phyloP scores from a whole-genome alignment of 1,140 invertebrate genomes.

The Drosophila tristis region DNA sequence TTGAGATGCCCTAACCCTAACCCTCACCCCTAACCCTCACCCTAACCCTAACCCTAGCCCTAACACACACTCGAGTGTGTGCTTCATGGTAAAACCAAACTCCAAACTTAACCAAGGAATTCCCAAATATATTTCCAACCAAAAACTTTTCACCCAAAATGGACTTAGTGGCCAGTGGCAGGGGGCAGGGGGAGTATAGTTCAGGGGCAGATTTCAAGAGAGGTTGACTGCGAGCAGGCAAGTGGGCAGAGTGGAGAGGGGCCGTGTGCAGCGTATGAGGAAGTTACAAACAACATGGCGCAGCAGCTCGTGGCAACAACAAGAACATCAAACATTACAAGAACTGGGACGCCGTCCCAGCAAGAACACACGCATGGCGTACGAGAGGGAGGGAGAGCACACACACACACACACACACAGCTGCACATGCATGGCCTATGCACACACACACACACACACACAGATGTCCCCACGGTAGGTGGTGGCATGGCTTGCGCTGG shows the following conservation, averaged over 20 bases:
- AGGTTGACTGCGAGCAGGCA: too few relatives aligned
- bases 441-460: conserved; percentile 16
- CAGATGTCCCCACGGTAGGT: conserved; percentile 24
- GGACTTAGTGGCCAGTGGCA: too few relatives aligned
- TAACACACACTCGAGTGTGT: too few relatives aligned
- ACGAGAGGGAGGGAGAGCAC: conserved; percentile 1
- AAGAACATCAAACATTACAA: conserved; percentile 57
- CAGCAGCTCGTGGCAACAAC: conserved; percentile 27
- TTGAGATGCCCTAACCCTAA: too few relatives aligned
- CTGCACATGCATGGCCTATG: neutral
- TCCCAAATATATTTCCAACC: conserved; percentile 11
- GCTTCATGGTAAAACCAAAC: conserved; percentile 23
- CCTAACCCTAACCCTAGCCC: too few relatives aligned
- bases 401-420: neutral
- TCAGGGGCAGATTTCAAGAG: too few relatives aligned
- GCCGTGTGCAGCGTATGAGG: conserved; percentile 35
- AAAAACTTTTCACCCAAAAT: conserved; percentile 7
- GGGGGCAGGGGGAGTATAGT: neutral
- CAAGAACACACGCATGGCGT: conserved; percentile 7
- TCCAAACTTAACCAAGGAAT: neutral
- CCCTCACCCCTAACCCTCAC: too few relatives aligned
- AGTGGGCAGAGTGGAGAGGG: conserved; percentile 1
- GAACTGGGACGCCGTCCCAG: conserved; percentile 38
- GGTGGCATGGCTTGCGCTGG: conserved; percentile 5
- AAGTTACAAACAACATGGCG: conserved; percentile 50